Evolutionary conservation across 2,888 invertebrate species (phyloP), one percentile per base, ranked within the genome.

Genomic region (Cyclophora punctaria): DNA sequence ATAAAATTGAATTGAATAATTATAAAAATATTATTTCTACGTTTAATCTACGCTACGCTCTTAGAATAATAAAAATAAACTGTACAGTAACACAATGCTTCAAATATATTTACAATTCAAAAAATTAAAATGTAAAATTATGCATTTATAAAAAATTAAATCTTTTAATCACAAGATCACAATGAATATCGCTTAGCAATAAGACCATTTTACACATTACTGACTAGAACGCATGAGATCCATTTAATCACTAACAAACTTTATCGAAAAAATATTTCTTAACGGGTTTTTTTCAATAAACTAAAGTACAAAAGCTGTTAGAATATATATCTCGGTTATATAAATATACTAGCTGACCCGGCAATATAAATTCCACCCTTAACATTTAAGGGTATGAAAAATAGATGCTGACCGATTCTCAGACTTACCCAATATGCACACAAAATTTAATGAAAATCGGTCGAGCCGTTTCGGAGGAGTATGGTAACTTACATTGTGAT

Each of bases 101-200:
- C 40, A 45, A 35, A 20, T 48, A 45, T 20, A 48, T 46, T 42
- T 50, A 45, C 42, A 6, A 20, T 34, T 46, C 48, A 51, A 46
- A 50, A 52, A 50, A 52, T 7, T 35, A 53, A 7, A 7, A 43
- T 46, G 49, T 40, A 48, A 47, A 43, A 42, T 35, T 41, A 34
- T 37, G 41, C 7, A 34, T 35, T 35, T 49, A 46, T 42, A 5
- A 44, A n/a, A 44, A 2, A 35, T 20, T 37, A 37, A 20, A 20
- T 20, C 20, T 20, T 20, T 44, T 6, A 4, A 7, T 7, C 4
- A 4, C 43, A n/a, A 75, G 74, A 85, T 84, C 83, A 85, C 83
- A 83, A 51, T 55, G 40, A 56, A 80, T 85, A 85, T 86, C 83
- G 86, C 86, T 86, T 86, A 73, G 84, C 85, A 85, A 84, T 85